Percentiles rank a stretch among this genome's conserved stretches.
Conservation (phyloP, 1,140 invertebrate species). For the Bombus waltoni region DNA sequence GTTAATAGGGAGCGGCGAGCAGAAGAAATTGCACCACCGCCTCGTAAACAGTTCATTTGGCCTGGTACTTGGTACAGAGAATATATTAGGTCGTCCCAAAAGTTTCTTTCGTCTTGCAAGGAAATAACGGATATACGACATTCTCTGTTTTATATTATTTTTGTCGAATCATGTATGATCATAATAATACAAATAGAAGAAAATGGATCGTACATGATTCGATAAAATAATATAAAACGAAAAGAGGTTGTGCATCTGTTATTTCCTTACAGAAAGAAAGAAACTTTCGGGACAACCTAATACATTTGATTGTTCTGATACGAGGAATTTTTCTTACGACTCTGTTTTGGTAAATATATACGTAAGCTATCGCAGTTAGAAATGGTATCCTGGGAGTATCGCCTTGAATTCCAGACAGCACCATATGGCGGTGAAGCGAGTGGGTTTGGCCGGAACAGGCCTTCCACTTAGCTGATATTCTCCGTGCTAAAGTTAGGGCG, state of each 20-base stretch:
- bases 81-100: neutral
- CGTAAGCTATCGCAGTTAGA: neutral
- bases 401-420: neutral
- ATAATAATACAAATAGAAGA: too few species aligned
- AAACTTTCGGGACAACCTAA: too few species aligned
- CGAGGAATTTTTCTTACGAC: neutral
- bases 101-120: too few species aligned
- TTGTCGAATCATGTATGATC: too few species aligned
- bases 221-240: too few species aligned
- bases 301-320: neutral
- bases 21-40: neutral
- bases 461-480: neutral
- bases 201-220: too few species aligned
- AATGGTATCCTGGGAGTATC: neutral
- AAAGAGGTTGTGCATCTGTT: too few species aligned
- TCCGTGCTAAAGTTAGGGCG: neutral
- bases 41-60: neutral
- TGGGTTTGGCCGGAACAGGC: neutral
- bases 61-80: rapidly evolving
- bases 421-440: neutral
- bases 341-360: neutral
- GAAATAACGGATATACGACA: too few species aligned
- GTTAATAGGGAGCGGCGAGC: neutral
- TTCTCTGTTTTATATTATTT: too few species aligned
- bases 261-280: too few species aligned